Evolutionary conservation across 2,888 invertebrate species (phyloP).

Genomic region (Aphrophora alni): DNA sequence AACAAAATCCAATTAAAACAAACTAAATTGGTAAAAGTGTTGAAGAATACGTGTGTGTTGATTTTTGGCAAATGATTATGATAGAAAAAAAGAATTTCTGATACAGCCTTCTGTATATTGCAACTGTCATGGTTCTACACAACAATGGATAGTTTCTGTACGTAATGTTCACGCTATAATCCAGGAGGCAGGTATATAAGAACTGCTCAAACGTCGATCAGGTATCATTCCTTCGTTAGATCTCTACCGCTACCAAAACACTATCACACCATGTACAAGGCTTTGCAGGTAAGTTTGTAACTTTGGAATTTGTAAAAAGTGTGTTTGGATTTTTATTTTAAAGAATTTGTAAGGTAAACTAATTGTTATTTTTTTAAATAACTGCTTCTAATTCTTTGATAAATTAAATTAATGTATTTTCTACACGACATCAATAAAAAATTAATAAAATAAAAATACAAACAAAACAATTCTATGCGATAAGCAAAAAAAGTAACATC

Average conservation of each 20-base stretch:
- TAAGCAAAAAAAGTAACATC: too few species aligned
- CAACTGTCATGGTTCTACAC: not conserved
- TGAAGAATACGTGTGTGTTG: not conserved
- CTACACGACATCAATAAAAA: too few species aligned
- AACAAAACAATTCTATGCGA: too few species aligned
- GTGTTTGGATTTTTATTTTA: too few species aligned
- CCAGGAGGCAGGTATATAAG: not conserved
- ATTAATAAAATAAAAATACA: too few species aligned
- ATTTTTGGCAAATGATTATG: not conserved
- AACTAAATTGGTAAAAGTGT: not conserved
- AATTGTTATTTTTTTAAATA: too few species aligned
- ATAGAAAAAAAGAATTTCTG: not conserved
- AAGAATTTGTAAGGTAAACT: too few species aligned
- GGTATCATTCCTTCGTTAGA: not conserved
- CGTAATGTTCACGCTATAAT: slow-evolving; percentile 2
- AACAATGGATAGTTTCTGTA: not conserved
- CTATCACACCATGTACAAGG: not conserved
- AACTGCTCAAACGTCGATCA: not conserved
- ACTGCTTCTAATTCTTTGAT: too few species aligned
- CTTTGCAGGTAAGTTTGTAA: not conserved
- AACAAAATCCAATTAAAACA: not conserved
- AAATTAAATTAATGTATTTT: too few species aligned
- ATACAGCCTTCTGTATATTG: not conserved
- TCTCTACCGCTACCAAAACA: not conserved
- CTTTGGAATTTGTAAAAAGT: too few species aligned